phyloP scores from a whole-genome alignment of 2,888 invertebrate genomes.

The Pasiphila rectangulata region DNA sequence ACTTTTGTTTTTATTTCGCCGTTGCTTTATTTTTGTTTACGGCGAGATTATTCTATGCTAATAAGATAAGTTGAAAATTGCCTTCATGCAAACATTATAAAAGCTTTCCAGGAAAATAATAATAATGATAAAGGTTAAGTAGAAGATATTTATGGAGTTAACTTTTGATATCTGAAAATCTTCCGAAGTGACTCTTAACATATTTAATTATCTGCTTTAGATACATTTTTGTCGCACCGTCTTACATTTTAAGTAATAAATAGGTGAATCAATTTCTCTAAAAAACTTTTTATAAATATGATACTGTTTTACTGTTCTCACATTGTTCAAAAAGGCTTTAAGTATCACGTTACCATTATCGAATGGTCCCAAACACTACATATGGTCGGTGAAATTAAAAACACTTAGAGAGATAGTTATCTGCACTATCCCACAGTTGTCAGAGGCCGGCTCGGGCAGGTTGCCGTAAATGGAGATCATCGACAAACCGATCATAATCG shows the following conservation, averaged over 20 bases:
- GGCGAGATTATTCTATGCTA: slow-evolving; percentile 13
- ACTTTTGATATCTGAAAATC: no score
- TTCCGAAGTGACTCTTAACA: no score
- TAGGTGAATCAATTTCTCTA: no score
- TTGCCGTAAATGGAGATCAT: slow-evolving; percentile 70
- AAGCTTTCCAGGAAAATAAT: background rate
- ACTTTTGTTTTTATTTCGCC: slow-evolving; percentile 21
- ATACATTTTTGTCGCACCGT: no score
- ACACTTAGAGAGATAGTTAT: slow-evolving; percentile 68
- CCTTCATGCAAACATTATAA: slow-evolving; percentile 4
- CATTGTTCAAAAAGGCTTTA: background rate
- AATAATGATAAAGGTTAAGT: no score
- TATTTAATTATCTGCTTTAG: no score
- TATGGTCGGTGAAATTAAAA: slow-evolving; percentile 66
- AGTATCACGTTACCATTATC: slow-evolving; percentile 3
- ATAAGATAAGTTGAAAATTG: slow-evolving; percentile 15
- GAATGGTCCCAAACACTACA: slow-evolving; percentile 21
- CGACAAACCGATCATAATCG: slow-evolving; percentile 66
- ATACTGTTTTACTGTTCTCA: background rate
- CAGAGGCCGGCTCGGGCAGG: slow-evolving; percentile 51
- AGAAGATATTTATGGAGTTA: no score
- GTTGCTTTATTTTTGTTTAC: slow-evolving; percentile 8
- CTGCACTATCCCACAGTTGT: slow-evolving; percentile 75
- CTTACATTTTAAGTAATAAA: no score
- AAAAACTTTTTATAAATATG: no score